Evolutionary conservation across 2,797 vertebrate genomes (phyloP).

Genomic region (Mallotus villosus): DNA sequence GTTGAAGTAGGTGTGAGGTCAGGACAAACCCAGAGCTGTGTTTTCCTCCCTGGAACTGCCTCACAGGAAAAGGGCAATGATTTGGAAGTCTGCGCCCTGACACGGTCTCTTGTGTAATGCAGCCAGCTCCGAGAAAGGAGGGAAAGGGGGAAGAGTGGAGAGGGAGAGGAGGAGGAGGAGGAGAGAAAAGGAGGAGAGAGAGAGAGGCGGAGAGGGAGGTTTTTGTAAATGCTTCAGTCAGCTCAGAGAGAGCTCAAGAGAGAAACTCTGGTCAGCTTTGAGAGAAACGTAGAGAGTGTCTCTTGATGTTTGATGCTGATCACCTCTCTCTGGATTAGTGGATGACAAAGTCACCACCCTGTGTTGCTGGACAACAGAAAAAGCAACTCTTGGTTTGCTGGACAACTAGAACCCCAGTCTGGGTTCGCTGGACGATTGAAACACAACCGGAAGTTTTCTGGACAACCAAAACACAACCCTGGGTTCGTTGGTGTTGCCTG

Average conservation of each 20-base stretch:
- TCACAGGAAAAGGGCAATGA: slow-evolving; percentile 79
- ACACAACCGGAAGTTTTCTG: background rate
- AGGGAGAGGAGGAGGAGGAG: slow-evolving; percentile 25
- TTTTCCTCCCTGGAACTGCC: slow-evolving; percentile 59
- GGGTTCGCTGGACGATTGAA: background rate
- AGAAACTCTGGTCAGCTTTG: no score
- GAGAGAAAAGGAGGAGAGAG: slow-evolving; percentile 12
- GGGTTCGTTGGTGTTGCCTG: slow-evolving; percentile 15
- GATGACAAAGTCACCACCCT: no score
- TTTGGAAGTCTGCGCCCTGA: slow-evolving; percentile 75
- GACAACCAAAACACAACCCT: slow-evolving; percentile 3
- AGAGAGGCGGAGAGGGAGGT: background rate
- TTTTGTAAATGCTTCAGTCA: background rate
- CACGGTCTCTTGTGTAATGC: slow-evolving; percentile 79
- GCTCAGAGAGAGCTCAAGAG: background rate
- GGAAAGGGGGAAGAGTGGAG: slow-evolving; percentile 58
- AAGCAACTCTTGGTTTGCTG: background rate
- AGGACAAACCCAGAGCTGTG: slow-evolving; percentile 33
- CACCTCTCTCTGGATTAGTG: no score
- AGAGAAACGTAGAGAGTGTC: background rate
- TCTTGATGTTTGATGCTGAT: no score
- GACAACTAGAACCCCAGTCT: background rate
- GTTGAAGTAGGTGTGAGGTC: slow-evolving; percentile 54
- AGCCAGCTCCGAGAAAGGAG: slow-evolving; percentile 64
- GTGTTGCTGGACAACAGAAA: no score